These are phyloP conservation scores for Gadopsis marmoratus DNA, from an alignment of 2,797 vertebrate genomes.

Conservation along the genomic window DNA sequence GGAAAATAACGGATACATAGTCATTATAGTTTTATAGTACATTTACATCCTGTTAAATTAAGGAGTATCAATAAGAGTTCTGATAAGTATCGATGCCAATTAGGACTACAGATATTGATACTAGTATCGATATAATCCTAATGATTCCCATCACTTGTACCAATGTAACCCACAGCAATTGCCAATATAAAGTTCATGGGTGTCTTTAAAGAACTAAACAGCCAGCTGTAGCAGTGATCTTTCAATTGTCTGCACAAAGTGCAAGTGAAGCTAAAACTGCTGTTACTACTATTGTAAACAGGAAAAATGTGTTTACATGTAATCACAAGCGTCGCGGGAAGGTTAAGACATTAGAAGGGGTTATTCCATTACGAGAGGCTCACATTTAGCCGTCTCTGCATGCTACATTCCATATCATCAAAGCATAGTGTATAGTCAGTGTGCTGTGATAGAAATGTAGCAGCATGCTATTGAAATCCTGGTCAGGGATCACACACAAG, in stretches of 20 bases:
- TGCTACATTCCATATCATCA: slow-evolving; percentile 23
- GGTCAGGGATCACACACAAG: slow-evolving; percentile 62
- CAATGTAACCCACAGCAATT: slow-evolving; percentile 62
- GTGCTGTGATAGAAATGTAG: slow-evolving; percentile 32
- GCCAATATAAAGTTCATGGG: slow-evolving; percentile 66
- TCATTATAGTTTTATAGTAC: background rate
- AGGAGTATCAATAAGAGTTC: background rate
- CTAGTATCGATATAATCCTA: slow-evolving; percentile 4
- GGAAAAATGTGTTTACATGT: slow-evolving; percentile 48
- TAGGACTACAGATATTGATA: background rate
- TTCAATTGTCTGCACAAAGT: slow-evolving; percentile 55
- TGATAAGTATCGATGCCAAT: background rate
- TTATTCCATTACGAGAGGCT: slow-evolving; percentile 24
- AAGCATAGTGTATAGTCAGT: slow-evolving; percentile 9
- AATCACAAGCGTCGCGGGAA: background rate
- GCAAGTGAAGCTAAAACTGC: slow-evolving; percentile 37
- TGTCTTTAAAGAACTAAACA: slow-evolving; percentile 51
- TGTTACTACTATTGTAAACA: slow-evolving; percentile 32
- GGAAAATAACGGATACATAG: background rate
- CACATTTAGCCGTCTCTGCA: slow-evolving; percentile 18
- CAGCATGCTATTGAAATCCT: slow-evolving; percentile 46
- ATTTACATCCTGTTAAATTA: background rate
- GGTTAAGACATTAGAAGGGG: slow-evolving; percentile 1
- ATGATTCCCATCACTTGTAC: slow-evolving; percentile 11
- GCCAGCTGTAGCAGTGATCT: slow-evolving; percentile 58